A percentile compares a stretch with the other conserved stretches of the same genome.
Conservation (phyloP, 2,888 invertebrate genomes). For the Sepioteuthis lessoniana region DNA sequence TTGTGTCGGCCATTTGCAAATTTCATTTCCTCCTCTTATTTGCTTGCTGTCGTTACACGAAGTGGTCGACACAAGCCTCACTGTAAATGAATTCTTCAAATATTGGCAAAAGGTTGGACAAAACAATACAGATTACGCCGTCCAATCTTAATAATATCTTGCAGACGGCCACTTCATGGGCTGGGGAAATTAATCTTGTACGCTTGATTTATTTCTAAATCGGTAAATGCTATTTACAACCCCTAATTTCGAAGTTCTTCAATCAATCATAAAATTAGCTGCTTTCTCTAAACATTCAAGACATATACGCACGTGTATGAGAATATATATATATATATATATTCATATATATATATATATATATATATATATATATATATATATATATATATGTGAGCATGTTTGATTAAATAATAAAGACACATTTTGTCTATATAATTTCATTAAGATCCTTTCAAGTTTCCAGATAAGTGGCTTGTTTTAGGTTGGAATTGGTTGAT, state of each 20-base stretch:
- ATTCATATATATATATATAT: neutral
- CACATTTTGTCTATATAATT: no score
- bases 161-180: neutral
- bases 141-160: constrained; percentile 11
- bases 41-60: neutral
- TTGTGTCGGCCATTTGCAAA: neutral
- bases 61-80: neutral
- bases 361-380: constrained; percentile 2
- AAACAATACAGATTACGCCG: neutral
- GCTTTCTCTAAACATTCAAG: neutral
- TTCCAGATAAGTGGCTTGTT: no score
- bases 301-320: neutral
- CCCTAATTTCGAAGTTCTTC: neutral
- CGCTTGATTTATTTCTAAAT: constrained; percentile 20
- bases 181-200: neutral
- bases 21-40: neutral
- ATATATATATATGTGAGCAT: neutral
- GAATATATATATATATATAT: neutral
- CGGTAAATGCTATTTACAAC: constrained; percentile 2
- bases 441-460: no score
- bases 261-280: neutral
- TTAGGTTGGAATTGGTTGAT: no score
- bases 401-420: no score
- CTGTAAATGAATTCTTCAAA: neutral
- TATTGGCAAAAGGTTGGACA: neutral